phyloP scores from a whole-genome alignment of 53 echinoderm and acorn worm species.

The Antedon mediterranea region DNA sequence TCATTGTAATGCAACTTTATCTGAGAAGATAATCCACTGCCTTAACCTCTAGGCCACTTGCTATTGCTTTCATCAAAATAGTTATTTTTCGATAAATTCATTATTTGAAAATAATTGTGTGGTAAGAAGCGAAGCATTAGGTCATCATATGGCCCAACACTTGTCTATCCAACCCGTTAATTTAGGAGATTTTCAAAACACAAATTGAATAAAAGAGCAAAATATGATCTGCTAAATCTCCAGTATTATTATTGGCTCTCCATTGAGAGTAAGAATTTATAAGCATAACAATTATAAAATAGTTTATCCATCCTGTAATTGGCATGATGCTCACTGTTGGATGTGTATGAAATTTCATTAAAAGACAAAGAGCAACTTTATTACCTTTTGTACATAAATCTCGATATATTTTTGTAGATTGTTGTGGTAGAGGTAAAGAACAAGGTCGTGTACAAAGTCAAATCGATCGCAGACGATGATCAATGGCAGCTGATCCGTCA shows the following conservation, averaged over 20 bases:
- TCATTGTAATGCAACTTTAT: no score
- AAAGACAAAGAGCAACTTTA: not conserved
- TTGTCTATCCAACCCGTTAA: constrained; percentile 59
- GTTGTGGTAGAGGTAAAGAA: constrained; percentile 94
- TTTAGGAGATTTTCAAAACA: constrained; percentile 29
- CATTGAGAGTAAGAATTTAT: no score
- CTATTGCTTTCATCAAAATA: no score
- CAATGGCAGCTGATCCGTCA: constrained; percentile 96
- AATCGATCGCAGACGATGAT: constrained; percentile 99
- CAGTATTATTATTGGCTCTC: not conserved
- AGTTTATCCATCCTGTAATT: no score
- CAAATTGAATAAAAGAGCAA: not conserved
- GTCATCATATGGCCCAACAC: constrained; percentile 48
- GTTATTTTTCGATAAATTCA: no score
- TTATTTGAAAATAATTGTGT: constrained; percentile 45
- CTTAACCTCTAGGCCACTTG: no score
- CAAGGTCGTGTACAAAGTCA: constrained; percentile 99
- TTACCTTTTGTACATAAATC: constrained; percentile 98
- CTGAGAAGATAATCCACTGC: no score
- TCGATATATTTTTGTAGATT: constrained; percentile 99
- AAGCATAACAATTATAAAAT: no score
- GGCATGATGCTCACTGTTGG: not conserved
- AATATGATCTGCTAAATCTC: not conserved
- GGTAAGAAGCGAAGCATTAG: constrained; percentile 61
- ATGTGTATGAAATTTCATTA: not conserved